phyloP scores from a whole-genome alignment of 2,113 vertebrate genomes.

The Centrocercus urophasianus region DNA sequence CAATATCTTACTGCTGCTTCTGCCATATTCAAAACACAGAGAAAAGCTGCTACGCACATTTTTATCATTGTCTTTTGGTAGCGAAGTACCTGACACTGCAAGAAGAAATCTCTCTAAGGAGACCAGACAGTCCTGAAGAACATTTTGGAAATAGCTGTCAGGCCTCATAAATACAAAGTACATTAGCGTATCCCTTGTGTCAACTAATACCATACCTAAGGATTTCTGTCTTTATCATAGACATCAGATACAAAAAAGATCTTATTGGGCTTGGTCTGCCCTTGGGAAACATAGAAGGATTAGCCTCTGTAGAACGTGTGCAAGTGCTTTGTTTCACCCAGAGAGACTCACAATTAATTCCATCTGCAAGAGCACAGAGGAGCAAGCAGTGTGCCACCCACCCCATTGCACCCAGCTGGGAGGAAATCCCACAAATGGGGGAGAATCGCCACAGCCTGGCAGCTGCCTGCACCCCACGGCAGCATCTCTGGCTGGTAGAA shows the following conservation, averaged over 20 bases:
- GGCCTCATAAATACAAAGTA: conserved; percentile 35
- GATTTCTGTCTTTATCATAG: conserved; percentile 30
- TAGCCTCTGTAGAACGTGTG: not conserved
- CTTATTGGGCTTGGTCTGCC: not conserved
- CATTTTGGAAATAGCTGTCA: conserved; percentile 21
- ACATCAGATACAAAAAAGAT: not conserved
- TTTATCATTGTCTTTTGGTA: not conserved
- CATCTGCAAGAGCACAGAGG: not conserved
- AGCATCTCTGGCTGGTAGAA: no score
- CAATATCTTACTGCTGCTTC: not conserved
- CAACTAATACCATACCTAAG: not conserved
- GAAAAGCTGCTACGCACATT: not conserved
- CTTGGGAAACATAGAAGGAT: conserved; percentile 6
- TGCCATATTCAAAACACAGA: not conserved
- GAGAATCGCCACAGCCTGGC: not conserved
- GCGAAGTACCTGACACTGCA: conserved; percentile 12
- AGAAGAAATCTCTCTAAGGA: conserved; percentile 13
- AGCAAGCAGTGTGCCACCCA: not conserved
- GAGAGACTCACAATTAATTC: not conserved
- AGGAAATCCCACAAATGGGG: not conserved
- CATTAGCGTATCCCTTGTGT: conserved; percentile 11
- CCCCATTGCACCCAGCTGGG: not conserved
- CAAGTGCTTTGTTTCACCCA: conserved; percentile 4
- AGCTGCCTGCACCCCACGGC: not conserved
- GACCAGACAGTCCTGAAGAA: not conserved